Percentiles rank a stretch among this genome's conserved stretches.
These are phyloP conservation scores for Colius striatus DNA, from an alignment of 2,113 vertebrate species.

Conservation along the genomic window DNA sequence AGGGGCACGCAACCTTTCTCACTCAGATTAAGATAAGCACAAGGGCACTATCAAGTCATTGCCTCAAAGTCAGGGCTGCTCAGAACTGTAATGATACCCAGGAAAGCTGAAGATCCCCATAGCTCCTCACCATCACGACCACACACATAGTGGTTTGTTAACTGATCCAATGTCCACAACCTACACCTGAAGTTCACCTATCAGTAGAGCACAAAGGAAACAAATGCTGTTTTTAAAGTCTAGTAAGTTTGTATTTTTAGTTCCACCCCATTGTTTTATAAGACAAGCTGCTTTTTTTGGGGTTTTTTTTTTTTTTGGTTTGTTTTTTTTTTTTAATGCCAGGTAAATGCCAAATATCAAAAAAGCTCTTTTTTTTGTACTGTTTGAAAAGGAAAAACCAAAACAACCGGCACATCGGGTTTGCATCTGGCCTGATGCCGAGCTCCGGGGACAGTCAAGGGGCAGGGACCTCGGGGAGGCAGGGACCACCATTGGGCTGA, in stretches of 20 bases:
- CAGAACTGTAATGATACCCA: rapidly evolving
- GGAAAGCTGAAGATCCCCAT: rapidly evolving
- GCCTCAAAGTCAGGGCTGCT: neutral
- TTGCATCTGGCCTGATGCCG: neutral
- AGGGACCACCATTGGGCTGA: too few species aligned
- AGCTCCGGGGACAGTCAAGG: neutral
- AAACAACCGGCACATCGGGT: neutral
- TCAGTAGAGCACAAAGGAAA: rapidly evolving
- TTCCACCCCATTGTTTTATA: neutral
- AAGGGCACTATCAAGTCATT: rapidly evolving
- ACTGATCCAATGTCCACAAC: rapidly evolving
- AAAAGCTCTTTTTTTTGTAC: too few species aligned
- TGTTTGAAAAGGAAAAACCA: neutral
- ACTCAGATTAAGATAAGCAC: neutral
- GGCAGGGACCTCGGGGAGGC: too few species aligned
- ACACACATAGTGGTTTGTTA: rapidly evolving
- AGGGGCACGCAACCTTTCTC: neutral
- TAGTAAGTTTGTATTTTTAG: neutral
- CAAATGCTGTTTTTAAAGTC: neutral
- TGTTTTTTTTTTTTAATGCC: neutral
- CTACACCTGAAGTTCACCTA: too few species aligned
- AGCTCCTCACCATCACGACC: neutral
- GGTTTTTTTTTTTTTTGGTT: neutral
- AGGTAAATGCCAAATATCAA: rapidly evolving
- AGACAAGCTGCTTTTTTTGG: neutral